phyloP scores from a whole-genome alignment of 2,888 invertebrate genomes.

The Stenichneumon culpator region DNA sequence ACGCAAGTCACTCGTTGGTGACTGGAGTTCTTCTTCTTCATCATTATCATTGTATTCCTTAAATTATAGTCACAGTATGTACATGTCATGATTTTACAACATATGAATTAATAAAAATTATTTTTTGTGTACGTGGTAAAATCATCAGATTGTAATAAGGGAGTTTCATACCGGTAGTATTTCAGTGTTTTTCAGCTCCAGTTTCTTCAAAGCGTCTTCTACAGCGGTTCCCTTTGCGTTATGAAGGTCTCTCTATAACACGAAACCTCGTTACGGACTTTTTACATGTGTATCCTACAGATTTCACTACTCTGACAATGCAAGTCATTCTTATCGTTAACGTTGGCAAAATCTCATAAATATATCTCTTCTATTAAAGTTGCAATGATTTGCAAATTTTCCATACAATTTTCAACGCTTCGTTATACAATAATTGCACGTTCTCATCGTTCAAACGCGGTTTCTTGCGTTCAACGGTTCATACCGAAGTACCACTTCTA shows the following conservation, averaged over 20 bases:
- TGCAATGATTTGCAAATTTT: no score
- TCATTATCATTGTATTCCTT: constrained; percentile 25
- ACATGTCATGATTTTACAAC: constrained; percentile 3
- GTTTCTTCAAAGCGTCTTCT: constrained; percentile 22
- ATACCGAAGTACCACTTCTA: no score
- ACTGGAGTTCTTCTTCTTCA: not conserved
- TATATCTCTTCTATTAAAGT: no score
- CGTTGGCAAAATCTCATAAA: no score
- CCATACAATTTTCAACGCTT: no score
- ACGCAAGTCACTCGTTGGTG: no score
- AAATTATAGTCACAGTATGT: constrained; percentile 29
- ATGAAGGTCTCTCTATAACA: constrained; percentile 15
- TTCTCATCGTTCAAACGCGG: no score
- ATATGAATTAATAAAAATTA: constrained; percentile 20
- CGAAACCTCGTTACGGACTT: no score
- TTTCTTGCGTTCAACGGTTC: no score
- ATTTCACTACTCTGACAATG: no score
- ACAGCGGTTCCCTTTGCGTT: constrained; percentile 28
- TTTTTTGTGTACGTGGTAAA: constrained; percentile 15
- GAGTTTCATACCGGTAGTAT: constrained; percentile 24
- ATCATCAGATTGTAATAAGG: constrained; percentile 5
- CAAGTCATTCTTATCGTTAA: no score
- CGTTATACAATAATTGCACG: no score
- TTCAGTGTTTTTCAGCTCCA: constrained; percentile 22
- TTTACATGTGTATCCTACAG: not conserved